phyloP scores from a whole-genome alignment of 2,888 invertebrate genomes.

The Drosophila neonasuta region DNA sequence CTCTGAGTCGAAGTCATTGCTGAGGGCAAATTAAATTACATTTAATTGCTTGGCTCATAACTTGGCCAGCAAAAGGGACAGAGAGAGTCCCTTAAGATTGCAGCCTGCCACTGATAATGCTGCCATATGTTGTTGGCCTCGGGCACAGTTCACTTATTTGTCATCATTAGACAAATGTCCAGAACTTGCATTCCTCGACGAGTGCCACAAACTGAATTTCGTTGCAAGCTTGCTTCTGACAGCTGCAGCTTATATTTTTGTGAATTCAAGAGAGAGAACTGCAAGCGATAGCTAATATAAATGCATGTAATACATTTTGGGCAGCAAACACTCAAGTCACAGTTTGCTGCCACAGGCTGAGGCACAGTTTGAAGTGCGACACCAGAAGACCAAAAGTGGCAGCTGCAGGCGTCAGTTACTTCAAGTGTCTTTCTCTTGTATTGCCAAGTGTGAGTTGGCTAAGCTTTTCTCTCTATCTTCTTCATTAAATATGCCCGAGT shows the following conservation, averaged over 20 bases:
- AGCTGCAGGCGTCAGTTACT: conserved; percentile 28
- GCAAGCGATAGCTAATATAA: conserved; percentile 68
- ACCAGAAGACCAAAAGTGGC: conserved; percentile 27
- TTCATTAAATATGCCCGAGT: neutral
- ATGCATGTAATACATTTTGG: conserved; percentile 63
- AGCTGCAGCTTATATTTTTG: conserved; percentile 59
- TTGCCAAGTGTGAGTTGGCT: conserved; percentile 3
- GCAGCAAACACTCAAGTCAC: conserved; percentile 36
- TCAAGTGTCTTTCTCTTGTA: neutral
- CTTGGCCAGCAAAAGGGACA: conserved; percentile 36
- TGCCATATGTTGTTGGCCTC: conserved; percentile 11
- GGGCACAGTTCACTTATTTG: conserved; percentile 47
- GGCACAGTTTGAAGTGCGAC: conserved; percentile 41
- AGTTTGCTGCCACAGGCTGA: conserved; percentile 14
- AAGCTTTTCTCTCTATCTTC: neutral
- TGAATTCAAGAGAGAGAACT: conserved; percentile 62
- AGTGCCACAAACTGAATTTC: conserved; percentile 38
- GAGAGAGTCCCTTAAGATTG: conserved; percentile 6
- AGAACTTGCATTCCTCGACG: conserved; percentile 24
- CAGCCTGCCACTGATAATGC: conserved; percentile 45
- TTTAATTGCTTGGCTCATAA: conserved; percentile 71
- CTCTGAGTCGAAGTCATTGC: conserved; percentile 40
- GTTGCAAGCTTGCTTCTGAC: conserved; percentile 53
- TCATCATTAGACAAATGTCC: conserved; percentile 70
- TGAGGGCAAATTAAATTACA: conserved; percentile 72